phyloP scores from a whole-genome alignment of 2,888 invertebrate species.

The Eudiplozoon nipponicum region DNA sequence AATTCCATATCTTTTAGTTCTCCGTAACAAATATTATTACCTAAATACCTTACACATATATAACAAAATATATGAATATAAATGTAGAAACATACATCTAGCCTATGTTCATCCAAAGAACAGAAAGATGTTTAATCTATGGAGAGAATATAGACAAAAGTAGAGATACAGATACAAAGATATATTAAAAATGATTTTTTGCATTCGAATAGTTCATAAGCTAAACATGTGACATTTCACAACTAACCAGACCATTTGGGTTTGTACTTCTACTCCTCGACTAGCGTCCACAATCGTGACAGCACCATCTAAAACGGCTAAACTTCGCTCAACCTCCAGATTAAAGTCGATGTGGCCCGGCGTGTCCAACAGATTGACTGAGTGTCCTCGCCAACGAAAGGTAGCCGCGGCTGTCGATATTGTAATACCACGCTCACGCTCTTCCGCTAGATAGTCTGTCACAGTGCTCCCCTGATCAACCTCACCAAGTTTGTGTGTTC shows the following conservation, averaged over 20 bases:
- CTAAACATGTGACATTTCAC: too few relatives aligned
- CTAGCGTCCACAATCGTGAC: conserved; percentile 63
- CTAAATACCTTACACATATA: too few relatives aligned
- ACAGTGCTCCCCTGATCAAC: conserved; percentile 27
- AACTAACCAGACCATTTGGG: conserved; percentile 13
- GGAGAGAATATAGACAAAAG: too few relatives aligned
- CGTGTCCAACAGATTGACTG: conserved; percentile 68
- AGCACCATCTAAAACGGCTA: conserved; percentile 58
- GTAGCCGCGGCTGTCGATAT: conserved; percentile 71
- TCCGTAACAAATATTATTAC: too few relatives aligned
- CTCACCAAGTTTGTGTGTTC: conserved; percentile 20
- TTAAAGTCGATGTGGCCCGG: conserved; percentile 34
- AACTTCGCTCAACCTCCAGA: conserved; percentile 60
- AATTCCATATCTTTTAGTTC: too few relatives aligned
- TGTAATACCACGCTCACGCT: conserved; percentile 52
- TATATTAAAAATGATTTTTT: too few relatives aligned
- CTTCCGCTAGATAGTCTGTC: conserved; percentile 65
- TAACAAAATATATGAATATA: too few relatives aligned
- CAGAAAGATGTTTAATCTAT: too few relatives aligned
- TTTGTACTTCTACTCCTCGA: conserved; percentile 32
- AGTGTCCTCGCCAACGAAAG: conserved; percentile 48
- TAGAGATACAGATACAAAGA: too few relatives aligned
- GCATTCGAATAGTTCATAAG: too few relatives aligned
- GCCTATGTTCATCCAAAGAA: too few relatives aligned
- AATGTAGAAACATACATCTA: too few relatives aligned